Evolutionary conservation across 2,797 vertebrate genomes (phyloP).

Genomic region (Vultur gryphus): DNA sequence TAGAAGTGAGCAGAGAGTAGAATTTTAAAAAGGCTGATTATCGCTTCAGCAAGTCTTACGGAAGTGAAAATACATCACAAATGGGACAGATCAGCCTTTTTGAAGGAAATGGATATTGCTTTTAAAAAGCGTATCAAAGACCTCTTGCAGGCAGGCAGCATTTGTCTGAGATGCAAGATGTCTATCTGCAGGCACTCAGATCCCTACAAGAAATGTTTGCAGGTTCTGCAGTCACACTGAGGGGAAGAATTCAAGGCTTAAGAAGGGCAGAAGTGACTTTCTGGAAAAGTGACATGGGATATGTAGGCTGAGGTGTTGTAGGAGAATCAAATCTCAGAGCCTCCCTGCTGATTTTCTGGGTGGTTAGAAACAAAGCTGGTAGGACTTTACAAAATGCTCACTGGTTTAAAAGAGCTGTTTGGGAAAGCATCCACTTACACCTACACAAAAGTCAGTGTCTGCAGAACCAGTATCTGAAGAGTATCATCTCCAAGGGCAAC

Average conservation of each 20-base stretch:
- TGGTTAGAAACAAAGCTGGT: neutral
- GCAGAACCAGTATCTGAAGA: neutral
- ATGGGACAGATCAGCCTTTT: conserved; percentile 12
- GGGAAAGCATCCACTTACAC: neutral
- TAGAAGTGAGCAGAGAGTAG: neutral
- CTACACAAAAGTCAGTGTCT: neutral
- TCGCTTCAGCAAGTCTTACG: conserved; percentile 25
- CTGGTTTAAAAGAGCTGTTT: neutral
- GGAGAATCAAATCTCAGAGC: neutral
- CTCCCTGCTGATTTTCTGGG: neutral
- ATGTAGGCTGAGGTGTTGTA: neutral
- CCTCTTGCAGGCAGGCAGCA: neutral
- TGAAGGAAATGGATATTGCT: conserved; percentile 14
- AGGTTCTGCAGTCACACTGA: neutral
- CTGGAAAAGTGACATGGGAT: neutral
- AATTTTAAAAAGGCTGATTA: conserved; percentile 38
- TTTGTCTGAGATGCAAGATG: neutral
- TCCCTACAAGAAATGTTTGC: neutral
- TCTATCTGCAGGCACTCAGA: neutral
- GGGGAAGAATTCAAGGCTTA: neutral
- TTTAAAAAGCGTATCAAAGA: conserved; percentile 13
- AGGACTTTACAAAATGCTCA: neutral
- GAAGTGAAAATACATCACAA: conserved; percentile 21
- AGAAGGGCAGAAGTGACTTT: neutral
- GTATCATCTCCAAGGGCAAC: neutral